Evolutionary conservation across 2,113 vertebrate species (phyloP), one percentile per base, ranked within the genome.

Genomic region (Misgurnus mizolepis): DNA sequence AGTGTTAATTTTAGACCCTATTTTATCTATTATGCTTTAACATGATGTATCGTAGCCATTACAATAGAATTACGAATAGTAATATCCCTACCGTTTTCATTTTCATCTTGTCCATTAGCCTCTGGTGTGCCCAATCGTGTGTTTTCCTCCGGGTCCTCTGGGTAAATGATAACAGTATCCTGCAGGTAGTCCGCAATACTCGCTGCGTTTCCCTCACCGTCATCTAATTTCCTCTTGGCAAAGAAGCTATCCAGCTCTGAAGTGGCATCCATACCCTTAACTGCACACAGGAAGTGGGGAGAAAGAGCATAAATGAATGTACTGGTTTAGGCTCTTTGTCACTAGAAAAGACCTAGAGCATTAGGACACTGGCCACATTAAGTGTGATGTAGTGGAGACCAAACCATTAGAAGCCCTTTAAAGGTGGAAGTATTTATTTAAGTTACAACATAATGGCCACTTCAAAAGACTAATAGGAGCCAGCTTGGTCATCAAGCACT

Each of bases 91-190:
- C 96, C 95, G 60, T 95, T 97, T 87, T 98, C 96, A 69, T 94
- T 96, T 87, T 98, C 96, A 75, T 98, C 96, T 90, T 95, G 96
- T 81, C 95, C 94, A 17, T 93, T 90, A 85, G 93, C 94, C 88
- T 98, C 96, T 40, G 96, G 96, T 68, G 96, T 98, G 84, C 95
- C 94, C 90, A 95, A 94, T 81, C 95, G 93, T 80, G 93, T 96
- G 87, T 96, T 89, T 86, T 98, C 97, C 89, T 98, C 97, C 0
- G 97, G 97, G 89, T 96, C 97, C 94, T 99, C 96, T 80, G 97
- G 97, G 94, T 99, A 99, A 91, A 99, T 98, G 82, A 98, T 94
- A 89, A 96, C 95, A 0, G 96, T 98, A 93, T 98, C 95, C 6
- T 95, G 96, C 88, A 98, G 94, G 92, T 96, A 98, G 88, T 97